These are phyloP conservation scores for Nomada ruficornis DNA, from an alignment of 2,888 invertebrate species.

Conservation along the genomic window DNA sequence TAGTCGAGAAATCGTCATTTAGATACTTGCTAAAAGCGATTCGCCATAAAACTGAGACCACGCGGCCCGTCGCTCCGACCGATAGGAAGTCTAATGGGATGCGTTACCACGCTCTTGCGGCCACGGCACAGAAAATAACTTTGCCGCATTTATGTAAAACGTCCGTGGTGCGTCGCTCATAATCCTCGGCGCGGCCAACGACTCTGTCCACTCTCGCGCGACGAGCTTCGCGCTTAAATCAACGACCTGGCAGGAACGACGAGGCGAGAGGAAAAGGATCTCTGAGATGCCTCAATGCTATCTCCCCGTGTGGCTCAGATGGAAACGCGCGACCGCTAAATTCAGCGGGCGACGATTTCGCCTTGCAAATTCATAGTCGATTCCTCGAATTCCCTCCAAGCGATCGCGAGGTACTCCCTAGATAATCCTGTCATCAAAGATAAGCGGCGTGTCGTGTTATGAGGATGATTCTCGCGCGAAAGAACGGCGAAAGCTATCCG, in stretches of 20 bases:
- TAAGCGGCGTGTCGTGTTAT: neutral
- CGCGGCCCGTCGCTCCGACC: constrained; percentile 55
- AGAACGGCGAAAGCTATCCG: constrained; percentile 2
- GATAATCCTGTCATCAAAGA: constrained; percentile 15
- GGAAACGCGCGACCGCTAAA: neutral
- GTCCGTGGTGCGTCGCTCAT: constrained; percentile 50
- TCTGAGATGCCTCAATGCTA: neutral
- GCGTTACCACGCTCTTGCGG: constrained; percentile 42
- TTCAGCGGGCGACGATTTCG: constrained; percentile 4
- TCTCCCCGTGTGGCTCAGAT: neutral
- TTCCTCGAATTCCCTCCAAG: constrained; percentile 3
- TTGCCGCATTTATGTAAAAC: constrained; percentile 63
- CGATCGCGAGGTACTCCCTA: neutral
- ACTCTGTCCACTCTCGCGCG: constrained; percentile 26
- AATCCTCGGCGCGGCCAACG: constrained; percentile 39
- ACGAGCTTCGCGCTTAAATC: constrained; percentile 36
- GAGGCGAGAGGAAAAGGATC: neutral
- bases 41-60: constrained; percentile 80
- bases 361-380: constrained; percentile 17
- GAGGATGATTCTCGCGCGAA: neutral
- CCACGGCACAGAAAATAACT: constrained; percentile 53
- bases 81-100: constrained; percentile 78
- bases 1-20: constrained; percentile 79
- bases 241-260: constrained; percentile 11
- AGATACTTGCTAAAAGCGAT: constrained; percentile 83